A percentile compares a stretch with the other conserved stretches of the same genome.
Evolutionary conservation across 1,140 invertebrate genomes (phyloP).

Genomic region (Caenorhabditis remanei): DNA sequence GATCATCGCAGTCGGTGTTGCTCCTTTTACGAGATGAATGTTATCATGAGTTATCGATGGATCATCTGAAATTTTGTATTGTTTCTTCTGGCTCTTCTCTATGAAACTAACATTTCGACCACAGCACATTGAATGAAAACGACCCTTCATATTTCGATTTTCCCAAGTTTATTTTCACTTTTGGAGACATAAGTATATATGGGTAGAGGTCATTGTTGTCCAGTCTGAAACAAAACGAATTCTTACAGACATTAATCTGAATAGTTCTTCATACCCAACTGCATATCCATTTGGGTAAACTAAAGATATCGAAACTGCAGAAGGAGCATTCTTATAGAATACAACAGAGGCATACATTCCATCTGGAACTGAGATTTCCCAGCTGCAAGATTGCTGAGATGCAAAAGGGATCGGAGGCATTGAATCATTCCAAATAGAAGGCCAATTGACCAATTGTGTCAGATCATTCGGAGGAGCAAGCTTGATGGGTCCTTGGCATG

Average conservation of each 20-base stretch:
- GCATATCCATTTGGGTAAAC: background rate
- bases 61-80: background rate
- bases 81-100: no score
- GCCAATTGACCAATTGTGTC: background rate
- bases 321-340: slow-evolving; percentile 14
- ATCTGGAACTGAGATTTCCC: background rate
- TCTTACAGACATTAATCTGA: background rate
- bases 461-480: slow-evolving; percentile 4
- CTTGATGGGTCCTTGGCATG: background rate
- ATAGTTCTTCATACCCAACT: background rate
- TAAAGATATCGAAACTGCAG: background rate
- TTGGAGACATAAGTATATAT: slow-evolving; percentile 17
- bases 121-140: slow-evolving; percentile 1
- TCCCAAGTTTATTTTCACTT: background rate
- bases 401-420: slow-evolving; percentile 34
- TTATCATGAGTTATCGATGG: background rate
- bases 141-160: background rate
- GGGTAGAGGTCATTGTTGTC: slow-evolving; percentile 1
- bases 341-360: background rate
- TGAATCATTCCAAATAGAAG: slow-evolving; percentile 14
- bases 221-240: background rate
- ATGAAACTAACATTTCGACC: background rate
- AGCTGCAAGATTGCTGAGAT: background rate
- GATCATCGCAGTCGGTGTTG: background rate
- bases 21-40: background rate